Conservation (phyloP, 1,140 invertebrate species). For the Lanistes nyassanus region DNA sequence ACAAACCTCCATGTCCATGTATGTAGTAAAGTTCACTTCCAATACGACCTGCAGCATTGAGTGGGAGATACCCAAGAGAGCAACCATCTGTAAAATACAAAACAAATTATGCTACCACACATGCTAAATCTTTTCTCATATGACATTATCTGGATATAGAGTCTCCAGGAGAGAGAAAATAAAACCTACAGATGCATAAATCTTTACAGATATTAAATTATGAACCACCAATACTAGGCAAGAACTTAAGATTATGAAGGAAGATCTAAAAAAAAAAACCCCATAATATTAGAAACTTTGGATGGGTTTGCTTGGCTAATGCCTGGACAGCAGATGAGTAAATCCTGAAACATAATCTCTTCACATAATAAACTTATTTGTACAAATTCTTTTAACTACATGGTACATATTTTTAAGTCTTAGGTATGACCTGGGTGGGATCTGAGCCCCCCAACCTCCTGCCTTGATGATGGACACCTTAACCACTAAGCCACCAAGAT, state of each 20-base stretch:
- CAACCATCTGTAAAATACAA: constrained; percentile 73
- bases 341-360: not conserved
- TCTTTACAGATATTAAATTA: not conserved
- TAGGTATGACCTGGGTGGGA: too few relatives aligned
- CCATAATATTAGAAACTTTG: not conserved
- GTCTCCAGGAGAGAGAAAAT: not conserved
- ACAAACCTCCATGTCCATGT: constrained; percentile 67
- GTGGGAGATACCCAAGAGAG: constrained; percentile 84
- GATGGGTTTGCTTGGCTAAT: not conserved
- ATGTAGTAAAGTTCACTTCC: constrained; percentile 83
- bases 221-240: too few relatives aligned
- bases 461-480: too few relatives aligned
- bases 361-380: too few relatives aligned
- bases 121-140: not conserved
- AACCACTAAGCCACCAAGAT: too few relatives aligned
- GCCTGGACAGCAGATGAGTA: not conserved
- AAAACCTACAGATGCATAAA: not conserved
- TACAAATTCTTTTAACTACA: too few relatives aligned
- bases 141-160: not conserved
- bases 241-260: not conserved
- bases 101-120: not conserved
- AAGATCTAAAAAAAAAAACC: not conserved
- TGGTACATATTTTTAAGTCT: too few relatives aligned
- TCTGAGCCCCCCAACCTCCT: too few relatives aligned
- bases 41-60: constrained; percentile 85